These are phyloP conservation scores for Copidosoma aretas DNA, from an alignment of 2,888 invertebrate species.

Conservation along the genomic window DNA sequence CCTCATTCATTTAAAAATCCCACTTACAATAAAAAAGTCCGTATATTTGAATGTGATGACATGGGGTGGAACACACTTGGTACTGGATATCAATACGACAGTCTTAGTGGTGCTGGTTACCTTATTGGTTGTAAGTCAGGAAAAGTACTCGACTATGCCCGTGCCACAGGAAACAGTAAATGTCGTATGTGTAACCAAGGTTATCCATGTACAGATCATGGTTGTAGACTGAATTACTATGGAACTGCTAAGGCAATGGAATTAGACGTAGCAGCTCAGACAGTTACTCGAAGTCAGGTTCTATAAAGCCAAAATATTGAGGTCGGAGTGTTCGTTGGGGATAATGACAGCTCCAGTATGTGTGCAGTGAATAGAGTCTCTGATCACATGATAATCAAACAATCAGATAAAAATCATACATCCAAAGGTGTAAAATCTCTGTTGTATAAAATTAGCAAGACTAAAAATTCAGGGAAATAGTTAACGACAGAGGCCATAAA, in stretches of 20 bases:
- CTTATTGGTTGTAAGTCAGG: slow-evolving; percentile 21
- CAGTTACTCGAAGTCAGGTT: slow-evolving; percentile 26
- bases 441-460: slow-evolving; percentile 38
- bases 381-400: slow-evolving; percentile 16
- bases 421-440: slow-evolving; percentile 27
- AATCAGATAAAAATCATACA: too few relatives aligned
- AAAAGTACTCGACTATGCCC: slow-evolving; percentile 28
- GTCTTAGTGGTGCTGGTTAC: slow-evolving; percentile 25
- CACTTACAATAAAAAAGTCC: background rate
- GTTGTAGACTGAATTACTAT: slow-evolving; percentile 31
- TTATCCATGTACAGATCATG: slow-evolving; percentile 4
- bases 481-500: slow-evolving; percentile 31
- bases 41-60: slow-evolving; percentile 12
- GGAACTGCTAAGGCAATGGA: slow-evolving; percentile 36
- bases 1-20: background rate
- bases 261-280: slow-evolving; percentile 18
- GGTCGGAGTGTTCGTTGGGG: slow-evolving; percentile 39
- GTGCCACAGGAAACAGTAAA: slow-evolving; percentile 33
- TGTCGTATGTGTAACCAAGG: slow-evolving; percentile 21
- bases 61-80: slow-evolving; percentile 34
- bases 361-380: too few relatives aligned
- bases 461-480: slow-evolving; percentile 36
- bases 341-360: slow-evolving; percentile 24
- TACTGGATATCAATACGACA: slow-evolving; percentile 24
- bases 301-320: slow-evolving; percentile 31